Conservation (phyloP, 2,888 invertebrate genomes). For the Drosophila mulleri region DNA sequence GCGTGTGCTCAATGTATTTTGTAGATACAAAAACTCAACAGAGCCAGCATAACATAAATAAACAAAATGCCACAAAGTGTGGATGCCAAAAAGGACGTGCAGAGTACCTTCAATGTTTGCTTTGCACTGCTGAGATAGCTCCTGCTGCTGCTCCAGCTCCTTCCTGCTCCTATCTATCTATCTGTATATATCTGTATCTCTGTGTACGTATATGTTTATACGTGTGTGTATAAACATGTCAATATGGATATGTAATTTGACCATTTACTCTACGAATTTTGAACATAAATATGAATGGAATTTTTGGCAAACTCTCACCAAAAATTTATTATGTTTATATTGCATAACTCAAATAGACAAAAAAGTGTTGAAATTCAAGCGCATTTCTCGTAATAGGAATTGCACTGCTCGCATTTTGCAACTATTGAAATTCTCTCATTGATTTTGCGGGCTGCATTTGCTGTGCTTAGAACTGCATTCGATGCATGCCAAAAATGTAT, state of each 20-base stretch:
- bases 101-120: conserved; percentile 42
- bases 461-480: conserved; percentile 5
- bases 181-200: conserved; percentile 7
- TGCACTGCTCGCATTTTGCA: conserved; percentile 4
- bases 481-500: conserved; percentile 23
- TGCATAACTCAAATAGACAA: conserved; percentile 41
- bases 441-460: not conserved
- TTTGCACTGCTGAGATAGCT: conserved; percentile 26
- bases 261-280: conserved; percentile 51
- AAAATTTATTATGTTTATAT: conserved; percentile 33
- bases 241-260: conserved; percentile 59
- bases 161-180: not conserved
- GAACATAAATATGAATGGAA: conserved; percentile 51
- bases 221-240: conserved; percentile 53
- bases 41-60: conserved; percentile 65
- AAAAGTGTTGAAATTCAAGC: conserved; percentile 25
- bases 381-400: conserved; percentile 17
- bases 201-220: conserved; percentile 2
- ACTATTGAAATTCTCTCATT: conserved; percentile 10
- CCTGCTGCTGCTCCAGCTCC: not conserved
- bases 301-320: conserved; percentile 25
- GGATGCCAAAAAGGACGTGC: conserved; percentile 46
- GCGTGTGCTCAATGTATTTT: conserved; percentile 40
- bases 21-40: conserved; percentile 63
- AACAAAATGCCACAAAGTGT: conserved; percentile 69